Evolutionary conservation across 2,888 invertebrate genomes (phyloP).

Genomic region (Pristionchus exspectatus): DNA sequence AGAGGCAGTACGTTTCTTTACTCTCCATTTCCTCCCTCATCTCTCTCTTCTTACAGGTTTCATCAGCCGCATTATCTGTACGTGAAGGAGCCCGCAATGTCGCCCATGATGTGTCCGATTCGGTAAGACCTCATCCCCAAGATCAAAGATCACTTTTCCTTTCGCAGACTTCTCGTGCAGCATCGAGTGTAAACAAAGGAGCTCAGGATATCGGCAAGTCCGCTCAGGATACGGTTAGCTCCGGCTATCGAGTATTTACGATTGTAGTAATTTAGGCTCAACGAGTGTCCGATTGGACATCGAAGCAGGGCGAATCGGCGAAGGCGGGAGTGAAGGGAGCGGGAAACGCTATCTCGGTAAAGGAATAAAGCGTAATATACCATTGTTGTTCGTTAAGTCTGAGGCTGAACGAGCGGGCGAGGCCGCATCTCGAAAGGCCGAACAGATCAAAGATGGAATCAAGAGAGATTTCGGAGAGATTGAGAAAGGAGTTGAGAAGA

Average conservation of each 20-base stretch:
- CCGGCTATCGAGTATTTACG: neutral
- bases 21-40: neutral
- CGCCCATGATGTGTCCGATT: neutral
- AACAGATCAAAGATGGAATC: constrained; percentile 37
- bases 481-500: constrained; percentile 37
- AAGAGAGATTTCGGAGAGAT: constrained; percentile 52
- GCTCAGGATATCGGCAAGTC: constrained; percentile 21
- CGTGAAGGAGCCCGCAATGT: neutral
- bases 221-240: constrained; percentile 23
- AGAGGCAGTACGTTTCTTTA: neutral
- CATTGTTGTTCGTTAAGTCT: neutral
- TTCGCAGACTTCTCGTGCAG: neutral
- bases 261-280: neutral
- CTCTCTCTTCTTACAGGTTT: neutral
- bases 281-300: constrained; percentile 17
- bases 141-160: neutral
- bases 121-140: neutral
- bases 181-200: neutral
- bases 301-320: neutral
- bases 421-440: neutral
- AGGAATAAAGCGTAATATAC: neutral
- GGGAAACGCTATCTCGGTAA: neutral
- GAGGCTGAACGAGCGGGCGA: constrained; percentile 14
- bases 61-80: neutral
- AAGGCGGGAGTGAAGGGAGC: neutral